phyloP scores from a whole-genome alignment of 1,140 invertebrate species.

The Brachionus plicatilis region DNA sequence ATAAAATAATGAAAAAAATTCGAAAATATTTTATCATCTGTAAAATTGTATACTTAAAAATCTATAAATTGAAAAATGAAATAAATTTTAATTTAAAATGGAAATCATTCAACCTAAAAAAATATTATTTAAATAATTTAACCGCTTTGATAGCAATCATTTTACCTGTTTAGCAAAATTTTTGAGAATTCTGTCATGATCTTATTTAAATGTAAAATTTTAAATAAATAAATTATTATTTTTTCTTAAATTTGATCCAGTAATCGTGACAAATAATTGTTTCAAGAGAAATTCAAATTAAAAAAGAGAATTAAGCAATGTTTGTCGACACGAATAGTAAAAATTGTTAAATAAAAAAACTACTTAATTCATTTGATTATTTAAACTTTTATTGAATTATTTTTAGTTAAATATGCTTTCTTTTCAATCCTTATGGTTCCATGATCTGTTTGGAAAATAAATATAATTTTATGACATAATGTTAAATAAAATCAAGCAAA shows the following conservation, averaged over 20 bases:
- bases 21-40: not conserved
- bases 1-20: not conserved
- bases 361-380: not conserved
- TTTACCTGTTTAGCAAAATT: not conserved
- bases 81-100: not conserved
- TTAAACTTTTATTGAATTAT: not conserved
- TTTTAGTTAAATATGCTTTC: not conserved
- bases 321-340: not conserved
- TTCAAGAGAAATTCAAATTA: not conserved
- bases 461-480: not conserved
- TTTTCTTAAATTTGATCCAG: not conserved
- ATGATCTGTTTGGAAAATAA: not conserved
- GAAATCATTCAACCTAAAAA: not conserved
- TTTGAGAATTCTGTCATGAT: not conserved
- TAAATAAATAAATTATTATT: not conserved
- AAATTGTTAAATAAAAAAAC: not conserved
- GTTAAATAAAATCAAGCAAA: not conserved
- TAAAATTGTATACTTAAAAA: not conserved
- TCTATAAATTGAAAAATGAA: not conserved
- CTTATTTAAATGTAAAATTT: not conserved
- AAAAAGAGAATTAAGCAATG: not conserved
- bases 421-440: not conserved
- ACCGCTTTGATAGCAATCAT: too few species aligned
- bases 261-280: not conserved
- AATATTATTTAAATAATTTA: too few species aligned